These are phyloP conservation scores for Neotoxoptera formosana DNA, from an alignment of 1,140 invertebrate species.

Conservation along the genomic window DNA sequence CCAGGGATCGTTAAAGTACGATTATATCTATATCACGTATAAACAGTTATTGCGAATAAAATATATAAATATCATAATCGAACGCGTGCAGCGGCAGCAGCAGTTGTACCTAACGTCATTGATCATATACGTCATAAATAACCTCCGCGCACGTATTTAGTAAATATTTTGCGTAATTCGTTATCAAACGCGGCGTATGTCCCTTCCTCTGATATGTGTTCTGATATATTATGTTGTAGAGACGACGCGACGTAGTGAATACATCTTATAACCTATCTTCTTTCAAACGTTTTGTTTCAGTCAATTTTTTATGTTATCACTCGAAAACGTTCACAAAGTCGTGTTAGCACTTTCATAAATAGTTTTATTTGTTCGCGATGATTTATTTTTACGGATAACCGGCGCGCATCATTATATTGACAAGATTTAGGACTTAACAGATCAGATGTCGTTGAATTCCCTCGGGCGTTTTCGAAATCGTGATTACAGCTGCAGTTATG, in stretches of 20 bases:
- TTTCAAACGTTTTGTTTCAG: neutral
- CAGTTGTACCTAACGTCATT: neutral
- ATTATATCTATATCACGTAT: slow-evolving; percentile 40
- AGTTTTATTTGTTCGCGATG: neutral
- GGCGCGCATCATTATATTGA: neutral
- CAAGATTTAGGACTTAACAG: neutral
- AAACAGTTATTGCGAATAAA: neutral
- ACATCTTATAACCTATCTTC: neutral
- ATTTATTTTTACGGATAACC: neutral
- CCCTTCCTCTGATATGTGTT: neutral
- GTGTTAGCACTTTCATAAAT: neutral
- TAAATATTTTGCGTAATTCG: neutral
- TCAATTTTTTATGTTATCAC: neutral
- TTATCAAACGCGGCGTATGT: neutral
- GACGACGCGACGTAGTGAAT: neutral
- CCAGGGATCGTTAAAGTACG: neutral
- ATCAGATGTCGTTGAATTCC: neutral
- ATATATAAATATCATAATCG: neutral
- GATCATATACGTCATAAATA: neutral
- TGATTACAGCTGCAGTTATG: neutral
- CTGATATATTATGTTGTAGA: neutral
- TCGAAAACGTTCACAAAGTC: neutral
- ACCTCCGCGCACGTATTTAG: neutral
- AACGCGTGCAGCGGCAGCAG: neutral
- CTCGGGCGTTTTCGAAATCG: neutral